Evolutionary conservation across 2,888 invertebrate genomes (phyloP).

Genomic region (Anaspis maculata): DNA sequence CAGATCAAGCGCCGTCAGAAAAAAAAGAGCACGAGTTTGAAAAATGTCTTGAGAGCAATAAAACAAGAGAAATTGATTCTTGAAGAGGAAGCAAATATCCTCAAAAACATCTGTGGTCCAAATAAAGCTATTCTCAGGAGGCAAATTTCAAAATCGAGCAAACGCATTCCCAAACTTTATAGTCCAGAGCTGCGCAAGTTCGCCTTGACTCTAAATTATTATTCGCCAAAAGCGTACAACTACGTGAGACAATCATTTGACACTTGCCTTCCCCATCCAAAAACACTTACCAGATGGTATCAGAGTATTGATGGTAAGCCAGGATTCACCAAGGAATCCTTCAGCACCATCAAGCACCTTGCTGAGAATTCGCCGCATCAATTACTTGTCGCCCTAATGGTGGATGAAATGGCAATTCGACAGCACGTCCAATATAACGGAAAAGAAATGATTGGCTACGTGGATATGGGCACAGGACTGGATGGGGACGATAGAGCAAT

Average conservation of each 20-base stretch:
- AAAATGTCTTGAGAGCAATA: too few species aligned
- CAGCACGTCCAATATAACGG: conserved; percentile 1
- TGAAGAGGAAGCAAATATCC: too few species aligned
- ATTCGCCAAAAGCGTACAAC: conserved; percentile 7
- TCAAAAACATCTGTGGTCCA: too few species aligned
- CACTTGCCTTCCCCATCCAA: conserved; percentile 16
- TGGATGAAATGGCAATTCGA: conserved; percentile 1
- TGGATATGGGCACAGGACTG: neutral
- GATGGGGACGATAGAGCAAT: conserved; percentile 1
- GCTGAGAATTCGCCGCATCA: conserved; percentile 5
- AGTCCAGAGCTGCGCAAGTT: conserved; percentile 1
- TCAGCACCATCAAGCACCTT: conserved; percentile 16
- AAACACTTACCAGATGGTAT: conserved; percentile 19
- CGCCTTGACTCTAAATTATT: conserved; percentile 8
- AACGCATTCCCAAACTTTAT: too few species aligned
- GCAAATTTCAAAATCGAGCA: too few species aligned
- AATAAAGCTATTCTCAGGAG: too few species aligned
- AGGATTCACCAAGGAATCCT: conserved; percentile 14
- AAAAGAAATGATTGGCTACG: neutral
- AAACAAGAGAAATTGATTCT: too few species aligned
- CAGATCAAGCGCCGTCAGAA: too few species aligned
- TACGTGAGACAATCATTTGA: conserved; percentile 3
- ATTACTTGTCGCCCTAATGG: neutral
- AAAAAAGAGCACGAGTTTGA: too few species aligned
- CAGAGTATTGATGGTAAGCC: conserved; percentile 14